Evolutionary conservation across 2,888 invertebrate species (phyloP), one percentile per base, ranked within the genome.

Genomic region (Sisyra nigra): DNA sequence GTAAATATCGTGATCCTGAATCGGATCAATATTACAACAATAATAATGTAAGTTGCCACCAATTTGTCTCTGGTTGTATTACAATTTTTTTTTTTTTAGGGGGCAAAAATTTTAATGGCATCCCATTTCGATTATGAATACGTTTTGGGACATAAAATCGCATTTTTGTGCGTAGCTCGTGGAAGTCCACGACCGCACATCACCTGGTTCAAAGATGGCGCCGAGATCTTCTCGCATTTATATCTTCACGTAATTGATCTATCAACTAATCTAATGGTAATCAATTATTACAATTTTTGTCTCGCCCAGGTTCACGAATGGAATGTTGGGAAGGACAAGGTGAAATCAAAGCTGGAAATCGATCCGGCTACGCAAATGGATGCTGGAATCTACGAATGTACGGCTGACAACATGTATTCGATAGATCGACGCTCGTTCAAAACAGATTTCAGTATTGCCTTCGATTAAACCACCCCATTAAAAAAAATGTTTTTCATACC

Each of bases 341-440:
- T 91, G 32, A 91, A 91, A 62, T 88, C 88, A 18, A 92, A 92
- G 68, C 73, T 92, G 54, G 92, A 92, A 68, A 92, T 92, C 40
- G 91, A 92, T 60, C 92, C 92, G 8, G 91, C 91, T 0, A 88
- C 91, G 3, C 91, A 92, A 67, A 91, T 89, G 89, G 91, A 92
- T 59, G 89, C 89, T 9, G 91, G 91, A n/a, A 80, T 87, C 13
- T 92, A 91, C 61, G 91, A 91, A 60, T 92, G 92, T 56, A 87
- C 87, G 3, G 91, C 91, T 0, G 89, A 91, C 62, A 92, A 91
- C 58, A 89, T 87, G 82, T 91, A 89, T 61, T 83, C 87, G 30
- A 84, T 91, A 48, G 91, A 92, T 61, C 71, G 87, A 47, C 74
- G 89, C 58, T 87, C 86, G 46, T 91, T 92, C 66, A 88, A 91